Evolutionary conservation across 2,888 invertebrate species (phyloP).

Genomic region (Protodeltote pygarga): DNA sequence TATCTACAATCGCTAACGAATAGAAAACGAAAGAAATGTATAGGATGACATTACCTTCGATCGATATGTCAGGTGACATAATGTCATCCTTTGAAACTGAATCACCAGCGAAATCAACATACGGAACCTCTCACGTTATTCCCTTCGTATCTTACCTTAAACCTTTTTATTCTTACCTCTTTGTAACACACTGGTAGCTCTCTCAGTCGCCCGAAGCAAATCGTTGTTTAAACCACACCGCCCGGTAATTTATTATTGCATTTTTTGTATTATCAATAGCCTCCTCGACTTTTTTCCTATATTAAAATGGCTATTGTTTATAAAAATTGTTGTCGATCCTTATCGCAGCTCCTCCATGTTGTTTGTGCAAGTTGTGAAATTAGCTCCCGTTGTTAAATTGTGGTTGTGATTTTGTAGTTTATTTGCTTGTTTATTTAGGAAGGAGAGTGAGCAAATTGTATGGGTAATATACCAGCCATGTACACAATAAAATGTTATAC

Average conservation of each 20-base stretch:
- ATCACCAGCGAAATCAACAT: too few species aligned
- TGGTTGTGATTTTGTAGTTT: conserved; percentile 23
- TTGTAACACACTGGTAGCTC: conserved; percentile 81
- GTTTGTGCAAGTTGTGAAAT: conserved; percentile 51
- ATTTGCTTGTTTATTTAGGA: conserved; percentile 19
- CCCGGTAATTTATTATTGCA: conserved; percentile 84
- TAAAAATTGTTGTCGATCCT: conserved; percentile 80
- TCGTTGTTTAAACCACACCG: conserved; percentile 85
- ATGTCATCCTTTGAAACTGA: too few species aligned
- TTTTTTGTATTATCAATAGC: conserved; percentile 87
- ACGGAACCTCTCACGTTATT: conserved; percentile 29
- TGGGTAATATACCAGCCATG: too few species aligned
- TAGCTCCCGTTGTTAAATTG: conserved; percentile 41
- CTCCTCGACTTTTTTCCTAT: conserved; percentile 79
- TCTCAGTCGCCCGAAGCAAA: conserved; percentile 82
- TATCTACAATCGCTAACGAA: too few species aligned
- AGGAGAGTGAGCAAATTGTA: too few species aligned
- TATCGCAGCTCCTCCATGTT: conserved; percentile 68
- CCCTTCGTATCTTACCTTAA: conserved; percentile 25
- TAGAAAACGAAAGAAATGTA: too few species aligned
- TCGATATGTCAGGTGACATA: too few species aligned
- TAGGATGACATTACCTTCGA: too few species aligned
- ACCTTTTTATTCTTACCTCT: conserved; percentile 51
- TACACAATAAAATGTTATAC: too few species aligned
- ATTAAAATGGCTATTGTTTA: conserved; percentile 86